Evolutionary conservation across 2,797 vertebrate species (phyloP), one percentile per base, ranked within the genome.

Genomic region (Cyprinella venusta): DNA sequence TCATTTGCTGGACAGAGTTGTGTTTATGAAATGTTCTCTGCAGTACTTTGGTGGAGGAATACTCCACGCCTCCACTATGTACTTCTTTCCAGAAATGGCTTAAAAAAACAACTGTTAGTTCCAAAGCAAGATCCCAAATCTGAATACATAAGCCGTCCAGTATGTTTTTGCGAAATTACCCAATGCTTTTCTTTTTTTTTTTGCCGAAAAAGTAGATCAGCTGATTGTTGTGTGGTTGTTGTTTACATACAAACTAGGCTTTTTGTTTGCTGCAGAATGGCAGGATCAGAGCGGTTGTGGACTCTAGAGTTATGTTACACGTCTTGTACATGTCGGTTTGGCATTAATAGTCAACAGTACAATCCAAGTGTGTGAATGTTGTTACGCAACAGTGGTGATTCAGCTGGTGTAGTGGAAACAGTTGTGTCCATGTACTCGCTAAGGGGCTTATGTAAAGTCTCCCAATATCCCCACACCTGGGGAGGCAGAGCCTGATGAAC

Each of bases 321-420:
- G 42, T 79, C 61, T 68, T 16, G 54, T 50, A 8, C 50, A 19
- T 30, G 42, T 33, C 2, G 10, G n/a, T 56, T 8, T 65, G 33
- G 48, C 6, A 16, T 42, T 81, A 38, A 59, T 78, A 70, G 67
- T 59, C 59, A 42, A 76, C 15, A 2, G 26, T 68, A 26, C 12
- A 74, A 48, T 52, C 33, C 48, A 13, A 67, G 45, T 84, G 61
- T 80, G 72, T 56, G 36, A 78, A 81, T 4, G 76, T 87, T 4
- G 76, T 88, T 88, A 81, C 63, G 74, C 36, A 86, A 88, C 70
- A 45, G 8, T 76, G 64, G 79, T 78, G 86, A 88, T 88, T 90
- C 89, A 87, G 80, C 86, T 77, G 56, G 52, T 71, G 48, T 64
- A 52, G 78, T 84, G 85, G 80, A 79, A 87, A 81, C 68, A 56